Base-by-base conservation (phyloP, 1,140 invertebrate species). In the Dreissena rostriformis region DNA sequence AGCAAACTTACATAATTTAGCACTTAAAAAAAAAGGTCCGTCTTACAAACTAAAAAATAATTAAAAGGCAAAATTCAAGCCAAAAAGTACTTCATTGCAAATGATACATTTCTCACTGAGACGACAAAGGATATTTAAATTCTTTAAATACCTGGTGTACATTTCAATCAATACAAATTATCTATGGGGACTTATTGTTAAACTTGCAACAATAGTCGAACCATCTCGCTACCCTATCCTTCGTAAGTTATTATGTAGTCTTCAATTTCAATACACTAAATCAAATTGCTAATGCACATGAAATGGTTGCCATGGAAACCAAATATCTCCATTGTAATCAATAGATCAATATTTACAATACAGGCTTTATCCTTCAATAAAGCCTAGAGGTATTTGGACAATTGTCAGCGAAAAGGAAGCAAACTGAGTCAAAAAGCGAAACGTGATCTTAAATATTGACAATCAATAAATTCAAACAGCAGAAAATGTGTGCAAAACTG, bases 261-360 rank as follows among this genome's bases (percentile, higher is more conserved):
- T 79, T 70, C 57, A 70, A 65, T 72, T 81, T 81, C 79, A 81
- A 81, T 81, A 81, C 79, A 81, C 79, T 49, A 53, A 19, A 15
- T 72, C 78, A 73, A 66, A 72, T 75, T 82, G 70, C 70, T 71
- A 82, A 82, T 82, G 75, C 80, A 57, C 71, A 74, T 66, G 67
- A 81, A 81, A 82, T 51, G 49, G 80, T 82, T 82, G 72, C 71
- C 51, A 75, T 19, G 72, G 72, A 26, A 82, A 82, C 80, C 39
- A 66, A 82, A 73, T 73, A 73, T 65, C 70, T 63, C 53, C n/a
- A 63, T 51, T 53, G 29, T 39, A 82, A 82, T 82, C 80, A 82
- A 82, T 82, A 82, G 80, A 82, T 82, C 80, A 82, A 82, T 82
- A 82, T 82, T 82, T 82, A 82, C 80, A 82, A 82, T 82, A 74